Evolutionary conservation across 1,140 invertebrate genomes (phyloP), one percentile per base, ranked within the genome.

Genomic region (Lerema accius): DNA sequence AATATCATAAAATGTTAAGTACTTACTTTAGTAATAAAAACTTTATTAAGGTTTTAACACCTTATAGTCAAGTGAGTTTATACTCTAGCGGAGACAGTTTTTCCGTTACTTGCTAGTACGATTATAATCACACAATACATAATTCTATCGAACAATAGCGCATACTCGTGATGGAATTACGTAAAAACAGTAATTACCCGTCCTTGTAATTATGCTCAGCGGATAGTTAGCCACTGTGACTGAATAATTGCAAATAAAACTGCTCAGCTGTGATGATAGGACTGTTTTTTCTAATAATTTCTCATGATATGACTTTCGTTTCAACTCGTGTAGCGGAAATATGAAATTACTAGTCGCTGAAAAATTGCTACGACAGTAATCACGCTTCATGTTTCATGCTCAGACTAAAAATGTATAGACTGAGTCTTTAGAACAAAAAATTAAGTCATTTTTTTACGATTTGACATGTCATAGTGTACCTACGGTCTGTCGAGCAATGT

Each of bases 121-220:
- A 32, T 32, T 32, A 32, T 32, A 32, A 32, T 32, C 3, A 4
- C 23, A 28, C 45, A 48, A 48, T 28, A 48, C 45, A 37, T 37
- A 13, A 48, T 14, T 48, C 23, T 26, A 14, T 48, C 45, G 11
- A 48, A 48, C 45, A 48, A 48, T 48, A 28, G 19, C 43, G 13
- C 23, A 13, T 46, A 26, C 11, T 7, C 11, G 35, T 11, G 16
- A n/a, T 14, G 11, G 23, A 14, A 19, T 26, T 48, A 17, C 11
- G 23, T 48, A 48, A 48, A 48, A 48, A 48, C 45, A 14, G 23
- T 48, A 48, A 48, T 48, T 48, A 48, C 13, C 0, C 17, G 45
- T 48, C 45, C 45, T 48, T 48, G 45, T 28, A 28, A 48, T 48
- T 48, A 48, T 48, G 11, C 45, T 48, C n/a, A 48, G 15, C 43